Percentiles rank a stretch among this genome's conserved stretches.
Evolutionary conservation across 2,888 invertebrate species (phyloP).

Genomic region (Diaphora mendica): DNA sequence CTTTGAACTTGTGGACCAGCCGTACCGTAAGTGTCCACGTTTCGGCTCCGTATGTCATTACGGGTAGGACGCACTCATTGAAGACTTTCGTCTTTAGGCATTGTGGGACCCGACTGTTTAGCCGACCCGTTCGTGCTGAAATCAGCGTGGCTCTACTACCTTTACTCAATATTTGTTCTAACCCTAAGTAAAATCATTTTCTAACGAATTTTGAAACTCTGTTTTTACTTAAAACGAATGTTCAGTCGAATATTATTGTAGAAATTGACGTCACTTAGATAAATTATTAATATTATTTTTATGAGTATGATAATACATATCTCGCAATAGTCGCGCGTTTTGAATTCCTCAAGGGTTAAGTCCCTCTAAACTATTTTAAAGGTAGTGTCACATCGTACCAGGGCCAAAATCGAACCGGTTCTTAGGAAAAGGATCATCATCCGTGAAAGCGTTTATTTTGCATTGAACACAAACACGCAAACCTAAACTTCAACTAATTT

Average conservation of each 20-base stretch:
- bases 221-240: background rate
- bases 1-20: too few species aligned
- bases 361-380: background rate
- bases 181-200: background rate
- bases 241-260: background rate
- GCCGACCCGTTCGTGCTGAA: too few species aligned
- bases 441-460: too few species aligned
- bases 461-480: too few species aligned
- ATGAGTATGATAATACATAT: background rate
- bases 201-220: background rate
- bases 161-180: background rate
- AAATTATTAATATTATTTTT: background rate
- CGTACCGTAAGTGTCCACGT: too few species aligned
- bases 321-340: background rate
- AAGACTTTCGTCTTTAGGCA: too few species aligned
- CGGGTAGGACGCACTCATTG: too few species aligned
- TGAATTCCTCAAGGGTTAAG: background rate
- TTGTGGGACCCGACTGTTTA: too few species aligned
- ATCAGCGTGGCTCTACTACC: too few species aligned
- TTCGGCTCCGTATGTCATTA: too few species aligned
- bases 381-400: background rate
- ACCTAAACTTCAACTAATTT: too few species aligned
- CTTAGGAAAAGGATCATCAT: background rate
- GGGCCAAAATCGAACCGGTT: too few species aligned
- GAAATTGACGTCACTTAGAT: background rate